These are phyloP conservation scores for Acholoe squamosa DNA, from an alignment of 2,888 invertebrate genomes.

Conservation along the genomic window DNA sequence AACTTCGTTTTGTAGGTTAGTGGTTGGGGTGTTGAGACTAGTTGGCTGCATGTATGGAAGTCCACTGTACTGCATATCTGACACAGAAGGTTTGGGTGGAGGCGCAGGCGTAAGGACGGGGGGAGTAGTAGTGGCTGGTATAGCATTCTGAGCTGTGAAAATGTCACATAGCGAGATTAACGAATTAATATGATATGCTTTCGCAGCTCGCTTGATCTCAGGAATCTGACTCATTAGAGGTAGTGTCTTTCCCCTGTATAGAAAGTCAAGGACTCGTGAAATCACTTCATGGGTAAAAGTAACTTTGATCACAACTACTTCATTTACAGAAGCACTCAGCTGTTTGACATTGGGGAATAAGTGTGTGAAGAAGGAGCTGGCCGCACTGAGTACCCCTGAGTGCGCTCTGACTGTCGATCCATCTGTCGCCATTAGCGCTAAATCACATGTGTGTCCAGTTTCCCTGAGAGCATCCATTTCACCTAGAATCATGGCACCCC, in stretches of 20 bases:
- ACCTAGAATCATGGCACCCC: slow-evolving; percentile 40
- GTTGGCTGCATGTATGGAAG: background rate
- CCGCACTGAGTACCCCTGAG: background rate
- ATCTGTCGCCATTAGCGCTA: background rate
- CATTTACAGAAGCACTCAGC: background rate
- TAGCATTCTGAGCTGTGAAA: background rate
- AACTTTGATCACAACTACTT: background rate
- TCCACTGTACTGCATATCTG: no score
- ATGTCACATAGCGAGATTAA: slow-evolving; percentile 10
- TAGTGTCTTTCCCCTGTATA: background rate
- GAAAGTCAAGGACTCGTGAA: background rate
- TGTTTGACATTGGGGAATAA: background rate
- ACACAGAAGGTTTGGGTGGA: no score
- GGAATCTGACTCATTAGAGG: slow-evolving; percentile 1
- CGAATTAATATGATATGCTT: background rate
- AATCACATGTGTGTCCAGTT: background rate
- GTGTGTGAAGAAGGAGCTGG: slow-evolving; percentile 25
- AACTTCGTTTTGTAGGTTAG: background rate
- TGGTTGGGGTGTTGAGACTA: background rate
- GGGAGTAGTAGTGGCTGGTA: no score
- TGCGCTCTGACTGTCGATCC: background rate
- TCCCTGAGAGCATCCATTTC: slow-evolving; percentile 28
- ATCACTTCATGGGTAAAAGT: background rate
- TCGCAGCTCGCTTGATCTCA: slow-evolving; percentile 19
- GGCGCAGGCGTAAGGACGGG: no score